Base-by-base conservation (phyloP, 2,888 invertebrate genomes). In the Ernsta delagoae region DNA sequence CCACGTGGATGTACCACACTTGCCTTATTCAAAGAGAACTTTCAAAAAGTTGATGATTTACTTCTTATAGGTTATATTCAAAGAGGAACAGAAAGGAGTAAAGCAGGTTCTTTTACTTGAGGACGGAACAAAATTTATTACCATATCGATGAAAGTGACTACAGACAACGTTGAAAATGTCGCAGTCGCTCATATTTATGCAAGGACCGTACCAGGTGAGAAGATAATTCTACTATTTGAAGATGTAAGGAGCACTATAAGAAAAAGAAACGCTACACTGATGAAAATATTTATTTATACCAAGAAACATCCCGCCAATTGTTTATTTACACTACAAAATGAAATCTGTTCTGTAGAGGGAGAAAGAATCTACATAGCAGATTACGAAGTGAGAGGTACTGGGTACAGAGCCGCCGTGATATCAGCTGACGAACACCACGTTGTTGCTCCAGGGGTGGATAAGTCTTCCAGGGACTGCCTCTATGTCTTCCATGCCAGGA, bases 391-490 rank as follows among this genome's bases (percentile, higher is more conserved):
- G 0, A 94, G 97, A 60, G 89, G 91, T 0, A 90, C 96, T 93
- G 87, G 97, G 3, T 98, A 98, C 83, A 95, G 96, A 72, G 94
- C 95, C 34, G 96, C 96, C 0, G 97, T 97, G 0, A 94, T 98
- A 0, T 97, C 98, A 0, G 95, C 96, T 0, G 98, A 99, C 83
- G 96, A 96, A 59, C 95, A 96, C 34, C 95, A 96, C 77, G 92
- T 99, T 4, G 95, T 97, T 0, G 96, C 96, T 5, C 95, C 97
- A 0, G 97, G 97, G 0, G 96, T 97, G 0, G 98, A 98, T 79
- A 97, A 97, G 79, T 95, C 96, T 0, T 96, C 95, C 60, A 94
- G 96, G 73, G 98, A 98, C 83, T 97, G 97, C 67, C 90, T 99
- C 1, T 96, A 96, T 67, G 96, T 98, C 0, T 97, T 97, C 82